phyloP scores from a whole-genome alignment of 53 echinoderm and acorn worm species.

The Paracentrotus lividus region DNA sequence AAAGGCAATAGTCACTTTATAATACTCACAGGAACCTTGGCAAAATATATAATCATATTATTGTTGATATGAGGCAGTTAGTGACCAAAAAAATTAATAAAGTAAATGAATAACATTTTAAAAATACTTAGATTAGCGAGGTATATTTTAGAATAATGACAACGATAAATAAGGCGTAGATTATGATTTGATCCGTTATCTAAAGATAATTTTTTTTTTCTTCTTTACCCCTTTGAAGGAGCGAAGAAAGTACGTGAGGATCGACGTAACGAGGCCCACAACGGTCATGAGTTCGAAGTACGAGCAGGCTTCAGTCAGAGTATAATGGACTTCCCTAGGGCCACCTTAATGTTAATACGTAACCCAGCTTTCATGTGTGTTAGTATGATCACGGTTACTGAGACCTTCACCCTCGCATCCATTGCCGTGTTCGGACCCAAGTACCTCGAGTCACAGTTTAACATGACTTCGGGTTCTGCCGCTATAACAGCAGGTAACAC shows the following conservation, averaged over 20 bases:
- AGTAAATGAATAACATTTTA: too few species aligned
- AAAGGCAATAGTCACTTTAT: too few species aligned
- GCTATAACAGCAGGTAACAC: slow-evolving; percentile 92
- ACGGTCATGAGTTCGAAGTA: slow-evolving; percentile 85
- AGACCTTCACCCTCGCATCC: slow-evolving; percentile 89
- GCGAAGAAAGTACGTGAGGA: slow-evolving; percentile 51
- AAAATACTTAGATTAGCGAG: too few species aligned
- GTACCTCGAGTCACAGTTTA: slow-evolving; percentile 93
- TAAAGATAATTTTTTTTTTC: too few species aligned
- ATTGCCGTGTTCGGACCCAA: slow-evolving; percentile 97
- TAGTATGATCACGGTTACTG: slow-evolving; percentile 80
- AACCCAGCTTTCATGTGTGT: slow-evolving; percentile 93
- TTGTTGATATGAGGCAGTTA: too few species aligned
- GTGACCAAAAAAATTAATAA: too few species aligned
- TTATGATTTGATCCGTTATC: too few species aligned
- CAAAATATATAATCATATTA: too few species aligned
- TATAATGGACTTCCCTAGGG: slow-evolving; percentile 89
- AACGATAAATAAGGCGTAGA: too few species aligned
- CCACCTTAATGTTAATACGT: slow-evolving; percentile 85
- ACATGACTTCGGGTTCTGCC: slow-evolving; percentile 85
- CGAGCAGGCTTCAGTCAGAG: slow-evolving; percentile 80
- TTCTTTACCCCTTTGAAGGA: background rate
- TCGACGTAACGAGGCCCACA: slow-evolving; percentile 76
- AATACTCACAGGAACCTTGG: too few species aligned
- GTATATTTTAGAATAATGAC: too few species aligned